phyloP scores from a whole-genome alignment of 1,140 invertebrate species.

The Leptoteleia sp. region DNA sequence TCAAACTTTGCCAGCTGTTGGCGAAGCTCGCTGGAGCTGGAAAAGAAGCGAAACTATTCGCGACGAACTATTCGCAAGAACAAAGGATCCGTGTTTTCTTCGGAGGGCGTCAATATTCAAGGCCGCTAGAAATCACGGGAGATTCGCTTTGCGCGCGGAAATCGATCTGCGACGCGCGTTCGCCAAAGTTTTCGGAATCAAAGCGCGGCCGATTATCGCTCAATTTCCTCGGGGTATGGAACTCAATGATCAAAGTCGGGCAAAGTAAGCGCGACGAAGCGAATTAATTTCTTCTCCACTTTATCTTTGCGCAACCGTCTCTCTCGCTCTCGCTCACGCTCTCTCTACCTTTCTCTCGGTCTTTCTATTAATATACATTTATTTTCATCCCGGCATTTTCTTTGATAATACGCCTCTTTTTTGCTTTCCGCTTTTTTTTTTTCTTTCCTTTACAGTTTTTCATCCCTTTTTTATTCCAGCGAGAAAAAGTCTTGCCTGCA shows the following conservation, averaged over 20 bases:
- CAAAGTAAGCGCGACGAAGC: constrained; percentile 54
- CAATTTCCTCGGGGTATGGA: constrained; percentile 37
- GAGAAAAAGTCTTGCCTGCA: constrained; percentile 5
- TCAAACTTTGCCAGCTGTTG: constrained; percentile 38
- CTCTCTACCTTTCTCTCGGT: constrained; percentile 20
- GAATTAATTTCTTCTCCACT: constrained; percentile 51
- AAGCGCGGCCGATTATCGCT: constrained; percentile 51
- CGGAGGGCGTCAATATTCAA: constrained; percentile 33
- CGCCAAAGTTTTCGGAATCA: constrained; percentile 54
- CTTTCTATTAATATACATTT: constrained; percentile 44
- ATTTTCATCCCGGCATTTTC: constrained; percentile 31
- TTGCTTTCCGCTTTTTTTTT: too few species aligned
- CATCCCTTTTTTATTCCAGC: background rate
- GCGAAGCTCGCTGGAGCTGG: constrained; percentile 10
- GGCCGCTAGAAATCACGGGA: constrained; percentile 37
- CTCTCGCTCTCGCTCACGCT: constrained; percentile 20
- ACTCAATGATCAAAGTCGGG: constrained; percentile 55
- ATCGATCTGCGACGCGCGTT: constrained; percentile 42
- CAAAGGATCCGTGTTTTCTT: constrained; percentile 37
- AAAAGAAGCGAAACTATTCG: constrained; percentile 48
- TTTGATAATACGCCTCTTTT: constrained; percentile 19
- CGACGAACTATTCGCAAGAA: constrained; percentile 30
- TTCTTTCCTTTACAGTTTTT: too few species aligned
- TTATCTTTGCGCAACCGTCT: constrained; percentile 31
- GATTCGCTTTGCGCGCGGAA: constrained; percentile 32